phyloP scores from a whole-genome alignment of 2,888 invertebrate genomes.

The Palloptera scutellata region DNA sequence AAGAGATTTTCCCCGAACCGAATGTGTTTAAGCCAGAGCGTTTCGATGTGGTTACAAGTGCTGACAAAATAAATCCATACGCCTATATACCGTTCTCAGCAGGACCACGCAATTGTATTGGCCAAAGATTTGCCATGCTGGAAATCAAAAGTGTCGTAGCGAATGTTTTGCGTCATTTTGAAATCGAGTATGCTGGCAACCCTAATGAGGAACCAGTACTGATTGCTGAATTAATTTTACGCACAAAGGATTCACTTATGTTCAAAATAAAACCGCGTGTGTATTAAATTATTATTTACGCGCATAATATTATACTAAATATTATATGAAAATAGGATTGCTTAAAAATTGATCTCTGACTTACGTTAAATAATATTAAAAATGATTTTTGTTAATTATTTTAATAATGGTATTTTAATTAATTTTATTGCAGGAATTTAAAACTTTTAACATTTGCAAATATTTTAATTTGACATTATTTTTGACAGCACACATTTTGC shows the following conservation, averaged over 20 bases:
- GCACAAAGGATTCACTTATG: conserved; percentile 59
- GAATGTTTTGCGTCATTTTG: conserved; percentile 58
- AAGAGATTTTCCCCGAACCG: conserved; percentile 56
- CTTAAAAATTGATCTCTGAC: no score
- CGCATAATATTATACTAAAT: no score
- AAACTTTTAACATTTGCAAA: no score
- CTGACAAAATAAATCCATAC: conserved; percentile 59
- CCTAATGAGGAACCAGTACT: conserved; percentile 50
- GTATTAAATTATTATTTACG: conserved; percentile 36
- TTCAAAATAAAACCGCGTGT: conserved; percentile 55
- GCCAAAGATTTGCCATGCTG: conserved; percentile 62
- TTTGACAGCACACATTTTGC: no score
- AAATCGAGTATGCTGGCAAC: conserved; percentile 52
- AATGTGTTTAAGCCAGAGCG: conserved; percentile 61
- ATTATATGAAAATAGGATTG: neutral
- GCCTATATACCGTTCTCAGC: conserved; percentile 63
- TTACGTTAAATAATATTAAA: no score
- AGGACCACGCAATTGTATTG: conserved; percentile 63
- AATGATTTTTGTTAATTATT: no score
- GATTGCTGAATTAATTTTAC: conserved; percentile 59
- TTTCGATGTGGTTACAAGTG: conserved; percentile 55
- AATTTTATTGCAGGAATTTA: no score
- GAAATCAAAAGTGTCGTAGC: conserved; percentile 60
- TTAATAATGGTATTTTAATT: no score
- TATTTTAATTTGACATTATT: no score